These are phyloP conservation scores for Passer domesticus DNA, from an alignment of 2,113 vertebrate genomes.

Conservation along the genomic window DNA sequence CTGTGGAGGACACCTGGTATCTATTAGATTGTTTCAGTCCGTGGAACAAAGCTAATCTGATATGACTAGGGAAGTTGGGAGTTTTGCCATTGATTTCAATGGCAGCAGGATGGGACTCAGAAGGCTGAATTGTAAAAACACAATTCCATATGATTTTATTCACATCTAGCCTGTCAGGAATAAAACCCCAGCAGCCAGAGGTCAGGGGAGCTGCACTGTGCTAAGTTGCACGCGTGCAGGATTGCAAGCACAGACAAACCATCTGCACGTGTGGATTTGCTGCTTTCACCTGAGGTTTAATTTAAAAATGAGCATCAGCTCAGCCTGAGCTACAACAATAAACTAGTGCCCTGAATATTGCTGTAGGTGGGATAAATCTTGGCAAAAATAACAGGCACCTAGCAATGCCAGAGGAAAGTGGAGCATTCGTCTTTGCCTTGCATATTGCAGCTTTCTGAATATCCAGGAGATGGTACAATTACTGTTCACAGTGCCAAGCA, in stretches of 20 bases:
- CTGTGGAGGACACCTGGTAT: slow-evolving; percentile 50
- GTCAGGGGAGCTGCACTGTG: background rate
- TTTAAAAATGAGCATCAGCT: slow-evolving; percentile 29
- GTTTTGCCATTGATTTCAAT: slow-evolving; percentile 42
- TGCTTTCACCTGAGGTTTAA: slow-evolving; percentile 38
- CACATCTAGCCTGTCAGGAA: slow-evolving; percentile 35
- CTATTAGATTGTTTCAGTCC: slow-evolving; percentile 56
- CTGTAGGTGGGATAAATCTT: background rate
- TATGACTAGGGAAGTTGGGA: slow-evolving; percentile 33
- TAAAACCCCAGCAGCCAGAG: background rate
- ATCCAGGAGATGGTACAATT: background rate
- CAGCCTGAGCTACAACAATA: background rate
- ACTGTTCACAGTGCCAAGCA: background rate
- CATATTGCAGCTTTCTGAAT: background rate
- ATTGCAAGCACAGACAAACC: background rate
- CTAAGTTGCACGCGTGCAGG: background rate
- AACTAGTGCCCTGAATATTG: slow-evolving; percentile 5
- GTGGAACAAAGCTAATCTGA: slow-evolving; percentile 53
- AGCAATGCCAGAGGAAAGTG: background rate
- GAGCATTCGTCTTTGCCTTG: background rate
- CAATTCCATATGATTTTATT: slow-evolving; percentile 45
- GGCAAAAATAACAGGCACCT: background rate
- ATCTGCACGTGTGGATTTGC: background rate
- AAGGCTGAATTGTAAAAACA: slow-evolving; percentile 56
- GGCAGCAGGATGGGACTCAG: slow-evolving; percentile 26